Evolutionary conservation across 1,140 invertebrate species (phyloP), one percentile per base, ranked within the genome.

Genomic region (Lordiphosa mommai): DNA sequence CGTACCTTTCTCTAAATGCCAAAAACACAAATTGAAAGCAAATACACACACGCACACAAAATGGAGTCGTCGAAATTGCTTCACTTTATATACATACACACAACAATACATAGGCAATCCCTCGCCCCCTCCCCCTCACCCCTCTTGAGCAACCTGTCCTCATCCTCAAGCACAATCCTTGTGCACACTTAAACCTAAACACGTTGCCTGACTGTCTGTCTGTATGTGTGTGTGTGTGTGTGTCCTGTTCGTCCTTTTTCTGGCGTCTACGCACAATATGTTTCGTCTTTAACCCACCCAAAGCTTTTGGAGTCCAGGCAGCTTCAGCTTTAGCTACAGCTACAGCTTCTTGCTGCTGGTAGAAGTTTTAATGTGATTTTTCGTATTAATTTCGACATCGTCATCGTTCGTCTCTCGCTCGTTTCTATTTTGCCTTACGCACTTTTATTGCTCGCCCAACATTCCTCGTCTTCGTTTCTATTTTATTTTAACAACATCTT

Each of bases 351-450:
- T 55, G 38, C 59, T 48, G 41, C 41, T 70, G 61, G 47, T 80
- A 53, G 72, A 82, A 82, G 77, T 82, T 82, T 82, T 82, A 82
- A 82, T 82, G 77, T 84, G 77, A 82, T 84, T 82, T 74, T 76
- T 82, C 77, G 77, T 84, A 82, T 82, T 82, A 82, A 82, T 82
- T 82, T 82, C 77, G 77, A 65, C 77, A 84, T 82, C 77, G 77
- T 84, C 79, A 82, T 82, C 77, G 59, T 72, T 76, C 48, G 23
- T 17, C 36, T 56, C 16, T 7, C 17, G 10, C 10, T 43, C 38
- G 7, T 80, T 79, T 73, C 71, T 76, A 72, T 84, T 76, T 79
- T 60, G 59, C 58, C 57, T 57, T 76, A 82, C 76, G 76, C 76
- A 82, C 76, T 84, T 82, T 82, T 82, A 82, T 84, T 82, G 76